A percentile compares a stretch with the other conserved stretches of the same genome.
These are phyloP conservation scores for Xylocopa sonorina DNA, from an alignment of 1,140 invertebrate species.

Conservation along the genomic window DNA sequence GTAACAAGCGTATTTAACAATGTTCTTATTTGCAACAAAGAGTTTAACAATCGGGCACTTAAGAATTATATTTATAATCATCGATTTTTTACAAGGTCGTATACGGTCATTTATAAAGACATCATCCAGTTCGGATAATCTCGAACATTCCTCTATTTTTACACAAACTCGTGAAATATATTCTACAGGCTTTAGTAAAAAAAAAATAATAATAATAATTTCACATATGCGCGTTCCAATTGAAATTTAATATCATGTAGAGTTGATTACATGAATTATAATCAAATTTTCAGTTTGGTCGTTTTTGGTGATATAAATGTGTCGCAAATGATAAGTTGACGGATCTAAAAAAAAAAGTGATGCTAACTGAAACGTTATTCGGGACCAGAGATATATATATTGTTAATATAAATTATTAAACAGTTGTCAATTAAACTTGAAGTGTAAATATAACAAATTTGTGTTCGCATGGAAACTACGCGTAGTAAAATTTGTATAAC, in stretches of 20 bases:
- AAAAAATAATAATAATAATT: too few relatives aligned
- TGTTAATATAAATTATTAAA: too few relatives aligned
- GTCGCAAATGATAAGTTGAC: neutral
- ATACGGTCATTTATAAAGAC: neutral
- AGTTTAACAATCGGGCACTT: neutral
- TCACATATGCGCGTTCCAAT: neutral
- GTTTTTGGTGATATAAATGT: neutral
- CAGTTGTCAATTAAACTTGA: too few relatives aligned
- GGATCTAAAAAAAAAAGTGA: too few relatives aligned
- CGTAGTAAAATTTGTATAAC: too few relatives aligned
- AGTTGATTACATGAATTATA: neutral
- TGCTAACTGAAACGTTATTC: too few relatives aligned
- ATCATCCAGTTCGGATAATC: neutral
- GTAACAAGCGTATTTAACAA: neutral
- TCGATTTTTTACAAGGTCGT: neutral
- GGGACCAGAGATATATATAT: too few relatives aligned
- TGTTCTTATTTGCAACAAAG: neutral
- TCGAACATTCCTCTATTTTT: neutral
- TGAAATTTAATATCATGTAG: neutral
- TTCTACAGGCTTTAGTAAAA: neutral
- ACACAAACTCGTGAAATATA: too few relatives aligned
- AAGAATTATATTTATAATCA: constrained; percentile 1
- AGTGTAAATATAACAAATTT: too few relatives aligned
- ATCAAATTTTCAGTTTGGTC: neutral
- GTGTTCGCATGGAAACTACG: too few relatives aligned